Evolutionary conservation across 2,888 invertebrate genomes (phyloP), one percentile per base, ranked within the genome.

Genomic region (Eupsilia transversa): DNA sequence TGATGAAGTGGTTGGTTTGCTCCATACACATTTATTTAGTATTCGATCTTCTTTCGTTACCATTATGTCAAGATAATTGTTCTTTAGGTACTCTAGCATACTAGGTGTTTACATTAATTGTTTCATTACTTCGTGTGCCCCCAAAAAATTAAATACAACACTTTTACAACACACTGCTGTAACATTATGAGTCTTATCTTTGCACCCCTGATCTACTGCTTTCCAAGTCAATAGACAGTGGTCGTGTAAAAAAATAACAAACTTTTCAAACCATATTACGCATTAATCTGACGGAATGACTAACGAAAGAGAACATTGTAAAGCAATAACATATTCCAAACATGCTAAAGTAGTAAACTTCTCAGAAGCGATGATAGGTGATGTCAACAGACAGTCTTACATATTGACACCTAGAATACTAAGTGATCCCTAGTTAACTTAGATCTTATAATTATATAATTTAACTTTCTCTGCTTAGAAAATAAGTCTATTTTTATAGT

Each of bases 341-440:
- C 82, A 72, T 77, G 78, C 52, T 57, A n/a, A 57, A 67, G 69
- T 67, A 67, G 82, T 49, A 38, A 81, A 63, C 20, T 82, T 85
- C 85, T 70, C 0, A 69, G 82, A 82, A 82, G 17, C 63, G 33
- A 85, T 82, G 59, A 85, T 69, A 57, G 61, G 41, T 67, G 82
- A 85, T 72, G 82, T 85, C 85, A 75, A 72, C 72, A 27, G 64
- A 38, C 38, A 69, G 35, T 27, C 35, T 66, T 23, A 27, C 63
- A 56, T 63, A 76, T 66, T 60, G 30, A 30, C 69, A 64, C 43
- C 41, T 66, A 43, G 85, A 85, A 82, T 82, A 85, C 85, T 64
- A 84, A 84, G 67, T 33, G 49, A 56, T 57, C 52, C 54, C 49
- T 54, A 54, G 66, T 69, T 73, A 61, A 63, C 49, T 68, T 17